Conservation (phyloP, 1,140 invertebrate species). For the Pogonognathellus flavescens region DNA sequence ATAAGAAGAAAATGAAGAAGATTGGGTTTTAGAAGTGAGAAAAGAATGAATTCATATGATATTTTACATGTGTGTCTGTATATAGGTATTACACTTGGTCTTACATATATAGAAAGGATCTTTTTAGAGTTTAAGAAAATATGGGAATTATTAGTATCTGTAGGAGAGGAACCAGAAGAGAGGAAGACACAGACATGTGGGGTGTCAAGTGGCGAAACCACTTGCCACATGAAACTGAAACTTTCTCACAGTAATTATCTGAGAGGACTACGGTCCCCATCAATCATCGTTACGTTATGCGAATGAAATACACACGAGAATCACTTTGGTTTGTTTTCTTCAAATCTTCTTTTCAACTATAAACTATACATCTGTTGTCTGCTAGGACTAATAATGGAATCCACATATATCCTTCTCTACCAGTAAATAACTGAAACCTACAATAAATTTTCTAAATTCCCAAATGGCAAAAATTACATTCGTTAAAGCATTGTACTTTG, state of each 20-base stretch:
- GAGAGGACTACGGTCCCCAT: constrained; percentile 47
- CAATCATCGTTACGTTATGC: constrained; percentile 30
- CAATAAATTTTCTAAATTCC: not conserved
- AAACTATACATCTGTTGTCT: too few relatives aligned
- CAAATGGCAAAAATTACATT: not conserved
- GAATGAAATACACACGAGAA: constrained; percentile 5
- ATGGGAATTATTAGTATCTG: constrained; percentile 19
- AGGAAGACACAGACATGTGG: constrained; percentile 41
- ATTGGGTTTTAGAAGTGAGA: too few relatives aligned
- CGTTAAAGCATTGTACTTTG: too few relatives aligned
- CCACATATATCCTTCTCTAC: too few relatives aligned
- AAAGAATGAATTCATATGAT: too few relatives aligned
- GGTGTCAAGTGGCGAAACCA: constrained; percentile 57
- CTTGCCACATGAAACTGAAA: constrained; percentile 61
- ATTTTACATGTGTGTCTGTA: too few relatives aligned
- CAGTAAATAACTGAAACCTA: not conserved
- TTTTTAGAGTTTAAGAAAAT: constrained; percentile 3
- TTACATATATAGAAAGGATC: too few relatives aligned
- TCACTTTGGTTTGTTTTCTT: not conserved
- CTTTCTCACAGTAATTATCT: constrained; percentile 64
- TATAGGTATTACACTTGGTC: too few relatives aligned
- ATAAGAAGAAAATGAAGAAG: too few relatives aligned
- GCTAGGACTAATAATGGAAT: too few relatives aligned
- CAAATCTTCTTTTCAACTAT: not conserved
- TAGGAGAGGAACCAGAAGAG: constrained; percentile 12